Evolutionary conservation across 35 echinoderm and acorn worm genomes (phyloP).

Genomic region (Heliocidaris erythrogramma): DNA sequence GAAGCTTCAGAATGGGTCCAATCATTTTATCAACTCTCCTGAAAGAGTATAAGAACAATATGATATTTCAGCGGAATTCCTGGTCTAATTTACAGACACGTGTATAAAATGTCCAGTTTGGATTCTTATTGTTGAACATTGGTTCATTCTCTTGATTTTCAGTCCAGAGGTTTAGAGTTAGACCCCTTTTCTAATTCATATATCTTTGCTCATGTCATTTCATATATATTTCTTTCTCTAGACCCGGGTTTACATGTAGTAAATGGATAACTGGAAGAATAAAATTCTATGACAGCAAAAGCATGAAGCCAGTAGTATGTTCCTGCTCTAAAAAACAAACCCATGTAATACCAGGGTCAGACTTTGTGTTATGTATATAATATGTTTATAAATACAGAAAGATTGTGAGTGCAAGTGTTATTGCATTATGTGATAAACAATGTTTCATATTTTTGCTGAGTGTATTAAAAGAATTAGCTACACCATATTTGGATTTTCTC

Average conservation of each 20-base stretch:
- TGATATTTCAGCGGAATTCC: neutral
- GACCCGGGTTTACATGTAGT: no score
- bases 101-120: no score
- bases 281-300: no score
- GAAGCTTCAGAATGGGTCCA: neutral
- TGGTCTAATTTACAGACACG: no score
- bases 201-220: no score
- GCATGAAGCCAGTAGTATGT: neutral
- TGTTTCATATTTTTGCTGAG: neutral
- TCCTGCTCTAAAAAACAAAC: neutral
- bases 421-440: neutral
- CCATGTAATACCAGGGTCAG: neutral
- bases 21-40: neutral
- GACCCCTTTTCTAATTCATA: no score
- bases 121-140: no score
- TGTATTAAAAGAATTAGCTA: neutral
- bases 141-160: no score
- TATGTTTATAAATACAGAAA: neutral
- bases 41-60: neutral
- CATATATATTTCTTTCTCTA: no score
- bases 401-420: neutral
- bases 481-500: neutral
- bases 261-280: no score
- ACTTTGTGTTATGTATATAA: neutral
- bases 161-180: no score